Conservation (phyloP, 2,113 vertebrate species). For the Triplophysa dalaica region DNA sequence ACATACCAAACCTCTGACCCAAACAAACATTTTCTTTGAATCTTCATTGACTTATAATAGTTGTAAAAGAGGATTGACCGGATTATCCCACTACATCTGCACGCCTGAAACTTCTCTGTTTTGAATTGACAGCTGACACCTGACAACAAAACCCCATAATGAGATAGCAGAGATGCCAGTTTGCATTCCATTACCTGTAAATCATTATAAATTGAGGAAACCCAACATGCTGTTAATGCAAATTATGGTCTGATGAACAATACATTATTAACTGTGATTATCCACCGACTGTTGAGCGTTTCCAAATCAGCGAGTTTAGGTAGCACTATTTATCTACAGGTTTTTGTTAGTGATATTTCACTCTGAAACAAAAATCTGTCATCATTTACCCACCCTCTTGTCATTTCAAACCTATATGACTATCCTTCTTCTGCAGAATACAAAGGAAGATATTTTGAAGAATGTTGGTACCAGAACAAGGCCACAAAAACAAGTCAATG, state of each 20-base stretch:
- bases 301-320: too few relatives aligned
- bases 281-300: too few relatives aligned
- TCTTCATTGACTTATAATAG: neutral
- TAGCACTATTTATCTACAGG: too few relatives aligned
- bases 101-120: slow-evolving; percentile 7
- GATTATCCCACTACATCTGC: neutral
- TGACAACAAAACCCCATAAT: slow-evolving; percentile 4
- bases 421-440: too few relatives aligned
- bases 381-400: too few relatives aligned
- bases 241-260: slow-evolving; percentile 13
- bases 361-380: too few relatives aligned
- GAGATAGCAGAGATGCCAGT: slow-evolving; percentile 11
- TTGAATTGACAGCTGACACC: neutral
- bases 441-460: too few relatives aligned
- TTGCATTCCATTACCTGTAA: slow-evolving; percentile 24
- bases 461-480: too few relatives aligned
- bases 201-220: slow-evolving; percentile 18
- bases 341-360: too few relatives aligned
- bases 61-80: neutral
- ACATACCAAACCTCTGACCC: slow-evolving; percentile 14
- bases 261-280: too few relatives aligned
- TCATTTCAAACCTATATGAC: too few relatives aligned
- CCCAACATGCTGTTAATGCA: slow-evolving; percentile 10
- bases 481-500: too few relatives aligned
- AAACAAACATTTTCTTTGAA: neutral